phyloP scores from a whole-genome alignment of 1,140 invertebrate genomes.

The Bactericera cockerelli region DNA sequence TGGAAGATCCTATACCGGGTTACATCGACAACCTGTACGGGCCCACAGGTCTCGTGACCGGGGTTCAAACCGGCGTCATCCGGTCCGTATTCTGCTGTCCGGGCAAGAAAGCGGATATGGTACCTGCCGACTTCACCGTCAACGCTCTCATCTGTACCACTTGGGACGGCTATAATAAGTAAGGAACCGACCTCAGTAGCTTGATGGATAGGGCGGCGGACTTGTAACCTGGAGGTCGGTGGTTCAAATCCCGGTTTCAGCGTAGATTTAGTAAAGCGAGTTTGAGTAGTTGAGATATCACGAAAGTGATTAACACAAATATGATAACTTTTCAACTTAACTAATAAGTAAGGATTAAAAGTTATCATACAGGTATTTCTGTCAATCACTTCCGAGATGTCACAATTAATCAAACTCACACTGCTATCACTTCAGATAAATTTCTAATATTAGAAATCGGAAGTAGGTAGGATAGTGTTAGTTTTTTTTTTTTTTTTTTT shows the following conservation, averaged over 20 bases:
- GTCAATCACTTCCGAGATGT: no score
- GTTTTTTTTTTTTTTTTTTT: no score
- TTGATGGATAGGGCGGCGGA: constrained; percentile 46
- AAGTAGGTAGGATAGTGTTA: no score
- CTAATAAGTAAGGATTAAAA: no score
- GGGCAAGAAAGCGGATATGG: constrained; percentile 49
- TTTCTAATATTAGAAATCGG: no score
- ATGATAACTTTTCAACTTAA: constrained; percentile 32
- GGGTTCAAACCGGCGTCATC: constrained; percentile 63
- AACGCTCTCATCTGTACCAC: constrained; percentile 58
- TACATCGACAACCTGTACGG: constrained; percentile 81
- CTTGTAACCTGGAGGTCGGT: constrained; percentile 49
- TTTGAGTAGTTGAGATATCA: no score
- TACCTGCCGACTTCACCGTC: constrained; percentile 69
- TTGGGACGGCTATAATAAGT: constrained; percentile 48
- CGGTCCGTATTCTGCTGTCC: constrained; percentile 45
- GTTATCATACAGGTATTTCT: no score
- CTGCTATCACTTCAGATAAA: no score
- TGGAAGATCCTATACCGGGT: constrained; percentile 48
- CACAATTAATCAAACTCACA: no score
- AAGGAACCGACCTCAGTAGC: neutral
- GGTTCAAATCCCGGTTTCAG: no score
- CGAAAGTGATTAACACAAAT: constrained; percentile 33
- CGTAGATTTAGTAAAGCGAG: no score
- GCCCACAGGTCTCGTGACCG: constrained; percentile 44